phyloP scores from a whole-genome alignment of 2,888 invertebrate species.

The Apodemia hepburni region DNA sequence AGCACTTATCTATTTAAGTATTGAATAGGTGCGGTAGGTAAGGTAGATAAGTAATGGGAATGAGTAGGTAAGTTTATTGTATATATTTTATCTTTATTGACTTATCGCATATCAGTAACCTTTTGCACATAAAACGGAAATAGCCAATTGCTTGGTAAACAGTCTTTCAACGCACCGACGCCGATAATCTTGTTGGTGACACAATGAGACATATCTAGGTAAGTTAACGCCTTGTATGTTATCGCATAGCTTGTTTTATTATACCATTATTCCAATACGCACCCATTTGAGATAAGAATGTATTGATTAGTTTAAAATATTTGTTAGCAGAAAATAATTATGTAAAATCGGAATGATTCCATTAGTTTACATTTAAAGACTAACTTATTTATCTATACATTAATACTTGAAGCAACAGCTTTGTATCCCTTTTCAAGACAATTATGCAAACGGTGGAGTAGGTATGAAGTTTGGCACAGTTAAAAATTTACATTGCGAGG shows the following conservation, averaged over 20 bases:
- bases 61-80: not conserved
- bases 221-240: conserved; percentile 10
- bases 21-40: not conserved
- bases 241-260: conserved; percentile 8
- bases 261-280: conserved; percentile 8
- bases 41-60: not conserved
- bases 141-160: not conserved
- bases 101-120: conserved; percentile 34
- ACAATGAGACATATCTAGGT: conserved; percentile 14
- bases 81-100: conserved; percentile 28
- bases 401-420: no score
- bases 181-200: conserved; percentile 38
- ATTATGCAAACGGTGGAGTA: no score
- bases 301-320: not conserved
- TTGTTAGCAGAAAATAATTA: not conserved
- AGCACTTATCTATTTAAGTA: no score
- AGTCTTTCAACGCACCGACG: conserved; percentile 45
- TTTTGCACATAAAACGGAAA: conserved; percentile 8
- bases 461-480: no score
- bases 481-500: no score
- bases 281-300: conserved; percentile 1
- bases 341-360: not conserved
- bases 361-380: no score
- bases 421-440: no score
- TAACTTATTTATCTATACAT: no score